These are phyloP conservation scores for Drosophila serrata DNA, from an alignment of 1,140 invertebrate genomes.

Conservation along the genomic window DNA sequence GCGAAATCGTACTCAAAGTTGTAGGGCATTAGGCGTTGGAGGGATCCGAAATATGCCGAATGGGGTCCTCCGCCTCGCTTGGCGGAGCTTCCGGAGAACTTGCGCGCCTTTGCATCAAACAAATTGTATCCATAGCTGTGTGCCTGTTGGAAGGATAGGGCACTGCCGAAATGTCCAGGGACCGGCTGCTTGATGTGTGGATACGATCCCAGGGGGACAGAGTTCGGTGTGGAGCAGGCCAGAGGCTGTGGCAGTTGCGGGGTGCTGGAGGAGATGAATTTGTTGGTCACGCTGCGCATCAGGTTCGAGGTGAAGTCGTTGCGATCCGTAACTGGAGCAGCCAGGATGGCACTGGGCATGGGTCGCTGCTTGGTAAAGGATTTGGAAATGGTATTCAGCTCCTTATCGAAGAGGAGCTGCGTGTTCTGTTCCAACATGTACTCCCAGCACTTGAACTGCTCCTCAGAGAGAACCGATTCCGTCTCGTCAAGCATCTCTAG, in stretches of 20 bases:
- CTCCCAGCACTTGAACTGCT: conserved; percentile 96
- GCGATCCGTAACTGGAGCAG: conserved; percentile 62
- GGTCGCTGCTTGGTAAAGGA: conserved; percentile 86
- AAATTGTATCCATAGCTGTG: conserved; percentile 69
- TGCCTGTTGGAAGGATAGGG: conserved; percentile 89
- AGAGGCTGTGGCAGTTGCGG: conserved; percentile 59
- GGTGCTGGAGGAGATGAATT: conserved; percentile 80
- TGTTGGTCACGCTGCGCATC: conserved; percentile 67
- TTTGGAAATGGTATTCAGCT: conserved; percentile 92
- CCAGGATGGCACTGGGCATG: conserved; percentile 72
- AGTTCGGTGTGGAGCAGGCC: conserved; percentile 9
- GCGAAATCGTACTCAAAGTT: conserved; percentile 94
- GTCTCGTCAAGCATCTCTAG: conserved; percentile 88
- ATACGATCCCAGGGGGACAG: conserved; percentile 27
- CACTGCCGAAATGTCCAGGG: conserved; percentile 90
- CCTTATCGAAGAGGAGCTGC: conserved; percentile 94
- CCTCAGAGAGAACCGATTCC: conserved; percentile 89
- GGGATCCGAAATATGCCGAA: conserved; percentile 93
- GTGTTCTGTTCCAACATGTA: conserved; percentile 97
- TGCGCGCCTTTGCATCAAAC: conserved; percentile 84
- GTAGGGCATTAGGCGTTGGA: conserved; percentile 93
- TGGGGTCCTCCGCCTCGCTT: conserved; percentile 90
- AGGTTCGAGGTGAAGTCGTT: conserved; percentile 78
- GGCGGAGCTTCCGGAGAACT: conserved; percentile 68
- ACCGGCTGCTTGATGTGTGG: conserved; percentile 51